Conservation (phyloP, 2,113 vertebrate genomes). For the Syngnathus floridae region DNA sequence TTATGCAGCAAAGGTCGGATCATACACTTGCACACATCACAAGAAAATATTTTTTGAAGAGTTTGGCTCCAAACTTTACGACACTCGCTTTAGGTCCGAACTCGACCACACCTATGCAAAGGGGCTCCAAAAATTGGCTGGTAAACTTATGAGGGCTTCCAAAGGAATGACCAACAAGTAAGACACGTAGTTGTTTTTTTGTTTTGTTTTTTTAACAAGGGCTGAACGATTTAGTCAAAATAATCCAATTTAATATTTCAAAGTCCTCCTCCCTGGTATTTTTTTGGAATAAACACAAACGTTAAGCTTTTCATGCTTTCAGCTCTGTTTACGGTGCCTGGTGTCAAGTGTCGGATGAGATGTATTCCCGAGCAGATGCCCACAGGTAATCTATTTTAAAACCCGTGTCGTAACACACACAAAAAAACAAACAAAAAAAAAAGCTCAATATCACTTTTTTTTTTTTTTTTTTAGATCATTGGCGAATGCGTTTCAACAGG, state of each 20-base stretch:
- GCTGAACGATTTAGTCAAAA: no score
- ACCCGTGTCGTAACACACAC: no score
- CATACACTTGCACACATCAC: neutral
- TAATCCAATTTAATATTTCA: no score
- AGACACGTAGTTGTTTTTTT: conserved; percentile 39
- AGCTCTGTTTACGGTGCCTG: conserved; percentile 76
- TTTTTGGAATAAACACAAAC: conserved; percentile 38
- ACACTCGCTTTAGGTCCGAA: conserved; percentile 66
- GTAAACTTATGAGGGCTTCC: conserved; percentile 74
- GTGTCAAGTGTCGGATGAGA: conserved; percentile 78
- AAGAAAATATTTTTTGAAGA: conserved; percentile 15
- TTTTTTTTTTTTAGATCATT: conserved; percentile 72
- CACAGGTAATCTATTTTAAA: conserved; percentile 68
- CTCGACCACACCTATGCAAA: conserved; percentile 78
- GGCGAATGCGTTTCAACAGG: conserved; percentile 78
- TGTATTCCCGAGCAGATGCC: conserved; percentile 79
- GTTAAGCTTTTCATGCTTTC: conserved; percentile 41
- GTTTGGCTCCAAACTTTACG: conserved; percentile 25
- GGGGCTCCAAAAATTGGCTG: conserved; percentile 77
- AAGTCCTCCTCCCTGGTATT: no score
- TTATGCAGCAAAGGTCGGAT: conserved; percentile 82
- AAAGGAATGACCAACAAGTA: conserved; percentile 76
- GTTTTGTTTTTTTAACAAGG: no score
- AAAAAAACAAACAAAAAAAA: neutral
- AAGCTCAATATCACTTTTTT: neutral